phyloP scores from a whole-genome alignment of 2,797 vertebrate species.

The Halcyon badia region DNA sequence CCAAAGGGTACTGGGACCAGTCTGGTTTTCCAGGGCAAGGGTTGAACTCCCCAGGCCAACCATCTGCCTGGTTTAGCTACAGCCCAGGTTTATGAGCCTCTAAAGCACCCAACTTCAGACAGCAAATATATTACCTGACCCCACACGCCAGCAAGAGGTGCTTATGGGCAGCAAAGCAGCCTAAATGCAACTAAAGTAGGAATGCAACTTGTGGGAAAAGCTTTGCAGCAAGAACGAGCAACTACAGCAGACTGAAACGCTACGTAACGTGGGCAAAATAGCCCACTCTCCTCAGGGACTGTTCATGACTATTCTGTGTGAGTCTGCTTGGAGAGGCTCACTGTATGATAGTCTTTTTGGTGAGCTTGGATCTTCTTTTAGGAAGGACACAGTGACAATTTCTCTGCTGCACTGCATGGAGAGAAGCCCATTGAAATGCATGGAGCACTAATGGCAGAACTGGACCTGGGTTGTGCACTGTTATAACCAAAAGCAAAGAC shows the following conservation, averaged over 20 bases:
- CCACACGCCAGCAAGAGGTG: not conserved
- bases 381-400: not conserved
- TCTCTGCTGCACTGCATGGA: not conserved
- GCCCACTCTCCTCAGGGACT: not conserved
- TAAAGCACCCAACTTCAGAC: not conserved
- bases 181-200: not conserved
- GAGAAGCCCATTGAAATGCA: not conserved
- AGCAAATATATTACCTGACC: not conserved
- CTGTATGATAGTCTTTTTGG: fast-evolving
- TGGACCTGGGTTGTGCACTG: not conserved
- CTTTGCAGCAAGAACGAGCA: not conserved
- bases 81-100: not conserved
- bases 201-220: not conserved
- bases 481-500: not conserved
- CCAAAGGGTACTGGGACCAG: not conserved
- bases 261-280: fast-evolving
- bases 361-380: not conserved
- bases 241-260: not conserved
- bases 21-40: not conserved
- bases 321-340: not conserved
- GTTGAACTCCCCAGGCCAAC: not conserved
- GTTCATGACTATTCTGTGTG: fast-evolving
- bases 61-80: not conserved
- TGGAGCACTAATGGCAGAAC: not conserved
- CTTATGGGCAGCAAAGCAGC: not conserved